Evolutionary conservation across 53 echinoderm and acorn worm species (phyloP), one percentile per base, ranked within the genome.

Genomic region (Mesocentrotus franciscanus): DNA sequence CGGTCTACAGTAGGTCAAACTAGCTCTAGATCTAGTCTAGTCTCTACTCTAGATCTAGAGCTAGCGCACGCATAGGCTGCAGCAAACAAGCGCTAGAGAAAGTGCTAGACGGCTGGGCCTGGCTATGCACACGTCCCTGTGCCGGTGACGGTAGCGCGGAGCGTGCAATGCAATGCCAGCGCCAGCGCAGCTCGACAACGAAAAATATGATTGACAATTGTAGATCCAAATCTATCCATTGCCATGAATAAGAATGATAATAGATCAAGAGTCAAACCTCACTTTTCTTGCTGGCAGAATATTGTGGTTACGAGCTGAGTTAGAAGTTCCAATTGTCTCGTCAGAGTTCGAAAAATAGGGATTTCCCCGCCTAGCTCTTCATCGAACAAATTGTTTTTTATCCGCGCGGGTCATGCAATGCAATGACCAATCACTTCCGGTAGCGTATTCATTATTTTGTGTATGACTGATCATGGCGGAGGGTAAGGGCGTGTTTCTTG

Each of bases 401-500:
- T 62, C 2, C 27, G 75, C 74, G n/a, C 27, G n/a, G 75, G n/a
- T 27, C n/a, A 75, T 5, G 49, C 3, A 4, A 49, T 49, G 49
- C 49, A 49, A 0, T 49, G 49, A 49, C 49, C 49, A 66, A 74
- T 93, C 72, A 93, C 93, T 74, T 93, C 93, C 93, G 93, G 92
- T 92, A 87, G 4, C 16, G 64, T 20, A 22, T 92, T 61, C 71
- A 93, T 72, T 36, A 17, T 55, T 24, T 12, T 49, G 10, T 30
- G 87, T 16, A 58, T 58, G 81, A 61, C 9, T 57, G 93, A 93
- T 79, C 93, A 93, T 93, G 93, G 93, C 93, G 93, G 93, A 93
- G 78, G 93, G 93, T 93, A 93, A 81, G 93, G 93, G 93, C 93
- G 93, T 93, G 61, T 93, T 79, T 74, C 56, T 42, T 22, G 10